Percentiles rank a stretch among this genome's conserved stretches.
phyloP scores from a whole-genome alignment of 2,797 vertebrate species.

The Danio tinwini region DNA sequence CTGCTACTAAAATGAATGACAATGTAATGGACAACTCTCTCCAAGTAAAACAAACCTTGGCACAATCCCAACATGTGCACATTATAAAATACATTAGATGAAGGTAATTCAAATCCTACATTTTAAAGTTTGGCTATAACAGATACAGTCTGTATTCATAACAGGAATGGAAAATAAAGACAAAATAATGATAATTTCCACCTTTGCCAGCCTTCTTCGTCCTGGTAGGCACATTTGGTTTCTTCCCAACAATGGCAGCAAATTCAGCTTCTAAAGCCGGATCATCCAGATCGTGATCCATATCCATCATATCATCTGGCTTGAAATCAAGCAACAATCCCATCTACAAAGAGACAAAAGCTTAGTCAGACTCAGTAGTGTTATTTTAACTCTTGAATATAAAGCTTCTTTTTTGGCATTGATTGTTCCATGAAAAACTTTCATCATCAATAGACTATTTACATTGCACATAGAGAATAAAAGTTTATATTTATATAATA shows the following conservation, averaged over 20 bases:
- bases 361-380: background rate
- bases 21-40: background rate
- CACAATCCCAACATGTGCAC: background rate
- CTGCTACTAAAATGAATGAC: background rate
- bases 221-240: conserved; percentile 65
- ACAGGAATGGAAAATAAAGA: background rate
- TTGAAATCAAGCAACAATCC: conserved; percentile 87
- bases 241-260: conserved; percentile 87
- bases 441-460: too few species aligned
- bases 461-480: too few species aligned
- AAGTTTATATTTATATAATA: too few species aligned
- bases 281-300: conserved; percentile 81
- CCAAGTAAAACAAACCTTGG: background rate
- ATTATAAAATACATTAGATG: background rate
- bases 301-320: conserved; percentile 87
- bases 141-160: background rate
- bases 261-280: conserved; percentile 92
- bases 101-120: background rate
- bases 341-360: conserved; percentile 71
- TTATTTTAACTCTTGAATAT: too few species aligned
- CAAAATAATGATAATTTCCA: conserved; percentile 69
- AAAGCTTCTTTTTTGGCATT: too few species aligned
- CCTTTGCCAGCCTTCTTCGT: conserved; percentile 80
- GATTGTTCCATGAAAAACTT: too few species aligned
- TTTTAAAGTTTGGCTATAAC: background rate